phyloP scores from a whole-genome alignment of 1,140 invertebrate species.

The Coenobita brevimanus region DNA sequence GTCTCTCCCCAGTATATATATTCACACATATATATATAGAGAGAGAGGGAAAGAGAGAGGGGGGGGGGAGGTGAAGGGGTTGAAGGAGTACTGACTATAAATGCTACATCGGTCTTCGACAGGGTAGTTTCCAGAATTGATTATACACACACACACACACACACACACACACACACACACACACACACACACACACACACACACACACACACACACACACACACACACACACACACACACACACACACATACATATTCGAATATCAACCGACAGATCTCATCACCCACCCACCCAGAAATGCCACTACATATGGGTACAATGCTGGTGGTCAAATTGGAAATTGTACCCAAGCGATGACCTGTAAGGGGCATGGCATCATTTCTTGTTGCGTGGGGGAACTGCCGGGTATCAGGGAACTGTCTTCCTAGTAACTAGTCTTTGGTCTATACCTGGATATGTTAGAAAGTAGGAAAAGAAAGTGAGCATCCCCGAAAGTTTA shows the following conservation, averaged over 20 bases:
- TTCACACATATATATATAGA: background rate
- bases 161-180: constrained; percentile 39
- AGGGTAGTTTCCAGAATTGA: no score
- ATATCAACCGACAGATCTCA: background rate
- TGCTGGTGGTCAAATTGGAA: no score
- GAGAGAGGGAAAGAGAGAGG: background rate
- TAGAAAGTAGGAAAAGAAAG: no score
- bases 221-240: constrained; percentile 39
- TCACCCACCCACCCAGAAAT: background rate
- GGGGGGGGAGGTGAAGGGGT: background rate
- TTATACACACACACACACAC: constrained; percentile 26
- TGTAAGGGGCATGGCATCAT: no score
- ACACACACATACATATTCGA: background rate
- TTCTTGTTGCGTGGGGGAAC: no score
- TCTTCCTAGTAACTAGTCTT: no score
- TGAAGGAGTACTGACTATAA: background rate
- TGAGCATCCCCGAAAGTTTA: no score
- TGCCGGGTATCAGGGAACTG: no score
- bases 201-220: constrained; percentile 37
- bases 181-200: constrained; percentile 35
- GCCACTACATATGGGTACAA: no score
- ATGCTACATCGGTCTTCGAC: background rate
- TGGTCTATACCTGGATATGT: no score
- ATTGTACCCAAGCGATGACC: no score
- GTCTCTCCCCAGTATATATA: background rate